phyloP scores from a whole-genome alignment of 2,888 invertebrate species.

The Trissolcus japonicus region DNA sequence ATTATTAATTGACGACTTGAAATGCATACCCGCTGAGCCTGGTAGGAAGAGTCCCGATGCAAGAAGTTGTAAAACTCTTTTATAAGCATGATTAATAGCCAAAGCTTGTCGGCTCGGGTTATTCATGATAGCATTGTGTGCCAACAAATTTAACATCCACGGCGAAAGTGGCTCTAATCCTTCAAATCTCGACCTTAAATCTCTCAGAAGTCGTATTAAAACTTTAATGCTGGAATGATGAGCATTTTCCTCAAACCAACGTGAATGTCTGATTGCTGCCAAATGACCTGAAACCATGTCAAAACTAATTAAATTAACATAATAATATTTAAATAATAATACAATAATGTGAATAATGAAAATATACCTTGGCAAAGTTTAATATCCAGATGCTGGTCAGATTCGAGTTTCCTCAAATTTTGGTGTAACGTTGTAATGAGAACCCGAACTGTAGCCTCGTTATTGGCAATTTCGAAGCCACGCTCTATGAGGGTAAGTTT shows the following conservation, averaged over 20 bases:
- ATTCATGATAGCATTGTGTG: slow-evolving; percentile 97
- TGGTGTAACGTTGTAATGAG: slow-evolving; percentile 96
- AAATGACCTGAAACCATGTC: slow-evolving; percentile 81
- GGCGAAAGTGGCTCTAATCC: slow-evolving; percentile 94
- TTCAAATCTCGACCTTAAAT: slow-evolving; percentile 91
- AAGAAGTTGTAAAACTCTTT: slow-evolving; percentile 91
- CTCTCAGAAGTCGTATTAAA: slow-evolving; percentile 93
- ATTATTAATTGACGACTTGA: background rate
- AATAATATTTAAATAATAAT: background rate
- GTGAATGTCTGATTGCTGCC: slow-evolving; percentile 95
- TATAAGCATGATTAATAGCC: slow-evolving; percentile 91
- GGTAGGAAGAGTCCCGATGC: slow-evolving; percentile 97
- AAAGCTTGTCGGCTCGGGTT: slow-evolving; percentile 95
- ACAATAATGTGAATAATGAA: background rate
- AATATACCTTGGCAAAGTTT: slow-evolving; percentile 77
- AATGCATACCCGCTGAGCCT: slow-evolving; percentile 84
- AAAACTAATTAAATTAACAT: no score
- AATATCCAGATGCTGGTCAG: slow-evolving; percentile 85
- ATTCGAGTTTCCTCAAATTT: slow-evolving; percentile 94
- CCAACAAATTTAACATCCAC: slow-evolving; percentile 97
- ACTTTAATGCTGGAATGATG: slow-evolving; percentile 98
- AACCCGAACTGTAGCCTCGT: slow-evolving; percentile 91
- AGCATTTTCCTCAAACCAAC: slow-evolving; percentile 99
- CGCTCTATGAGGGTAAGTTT: slow-evolving; percentile 80
- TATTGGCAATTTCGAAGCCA: slow-evolving; percentile 92